A percentile compares a stretch with the other conserved stretches of the same genome.
These are phyloP conservation scores for Cairina moschata DNA, from an alignment of 2,113 vertebrate species.

Conservation along the genomic window DNA sequence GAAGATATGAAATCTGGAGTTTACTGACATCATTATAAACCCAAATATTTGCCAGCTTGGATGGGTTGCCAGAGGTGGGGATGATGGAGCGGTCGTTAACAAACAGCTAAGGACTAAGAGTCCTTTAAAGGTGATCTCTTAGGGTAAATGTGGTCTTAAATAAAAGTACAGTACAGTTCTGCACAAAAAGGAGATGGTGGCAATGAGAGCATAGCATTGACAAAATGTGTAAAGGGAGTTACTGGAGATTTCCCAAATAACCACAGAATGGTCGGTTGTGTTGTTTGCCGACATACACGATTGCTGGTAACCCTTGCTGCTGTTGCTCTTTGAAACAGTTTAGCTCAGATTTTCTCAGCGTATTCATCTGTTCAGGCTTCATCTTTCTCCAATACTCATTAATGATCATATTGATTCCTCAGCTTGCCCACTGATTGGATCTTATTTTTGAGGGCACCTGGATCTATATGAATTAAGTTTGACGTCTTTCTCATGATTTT, in stretches of 20 bases:
- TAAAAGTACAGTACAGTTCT: accelerated
- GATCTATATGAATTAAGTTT: not conserved
- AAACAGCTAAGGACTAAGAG: not conserved
- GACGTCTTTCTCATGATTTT: not conserved
- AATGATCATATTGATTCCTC: not conserved
- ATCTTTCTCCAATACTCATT: not conserved
- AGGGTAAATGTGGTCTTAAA: not conserved
- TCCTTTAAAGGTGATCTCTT: not conserved
- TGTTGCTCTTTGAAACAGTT: not conserved
- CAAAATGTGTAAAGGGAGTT: not conserved
- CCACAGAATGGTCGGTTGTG: not conserved
- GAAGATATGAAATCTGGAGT: not conserved
- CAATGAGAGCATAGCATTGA: not conserved
- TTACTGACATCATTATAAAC: not conserved
- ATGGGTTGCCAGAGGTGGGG: not conserved
- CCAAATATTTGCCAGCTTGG: not conserved
- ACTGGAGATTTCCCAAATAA: not conserved
- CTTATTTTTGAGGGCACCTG: not conserved
- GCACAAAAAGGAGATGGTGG: not conserved
- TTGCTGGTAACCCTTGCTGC: not conserved
- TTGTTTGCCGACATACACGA: accelerated
- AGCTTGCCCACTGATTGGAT: not conserved
- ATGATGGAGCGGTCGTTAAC: not conserved
- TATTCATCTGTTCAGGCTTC: not conserved
- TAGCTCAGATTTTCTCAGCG: too few relatives aligned